Conservation (phyloP, 1,140 invertebrate genomes). For the Temnothorax curvispinosus region DNA sequence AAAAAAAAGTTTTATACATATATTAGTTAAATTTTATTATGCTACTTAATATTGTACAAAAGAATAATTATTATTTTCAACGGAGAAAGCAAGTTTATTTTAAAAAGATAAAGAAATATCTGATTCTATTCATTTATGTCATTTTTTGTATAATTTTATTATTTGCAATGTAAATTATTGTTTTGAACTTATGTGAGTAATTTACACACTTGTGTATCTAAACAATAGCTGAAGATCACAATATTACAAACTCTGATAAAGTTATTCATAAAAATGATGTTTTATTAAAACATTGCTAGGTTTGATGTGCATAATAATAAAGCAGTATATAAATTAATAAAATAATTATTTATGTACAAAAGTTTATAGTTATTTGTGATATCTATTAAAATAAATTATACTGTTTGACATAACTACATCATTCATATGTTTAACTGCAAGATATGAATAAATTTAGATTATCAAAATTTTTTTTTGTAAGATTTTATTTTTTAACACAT, state of each 20-base stretch:
- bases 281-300: neutral
- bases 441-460: neutral
- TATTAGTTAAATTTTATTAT: neutral
- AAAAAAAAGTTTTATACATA: neutral
- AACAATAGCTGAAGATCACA: neutral
- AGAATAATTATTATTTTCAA: neutral
- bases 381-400: conserved; percentile 2
- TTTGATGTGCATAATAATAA: neutral
- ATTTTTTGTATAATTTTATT: neutral
- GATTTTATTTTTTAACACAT: neutral
- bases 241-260: neutral
- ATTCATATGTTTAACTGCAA: neutral
- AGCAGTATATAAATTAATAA: neutral
- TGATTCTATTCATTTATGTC: neutral
- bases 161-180: neutral
- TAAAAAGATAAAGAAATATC: neutral
- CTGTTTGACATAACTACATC: neutral
- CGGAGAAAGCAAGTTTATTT: neutral
- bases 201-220: neutral
- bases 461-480: neutral
- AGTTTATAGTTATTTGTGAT: neutral
- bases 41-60: neutral
- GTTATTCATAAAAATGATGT: neutral
- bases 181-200: neutral
- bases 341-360: neutral